Evolutionary conservation across 2,888 invertebrate genomes (phyloP), one percentile per base, ranked within the genome.

Genomic region (Tanypteryx hageni): DNA sequence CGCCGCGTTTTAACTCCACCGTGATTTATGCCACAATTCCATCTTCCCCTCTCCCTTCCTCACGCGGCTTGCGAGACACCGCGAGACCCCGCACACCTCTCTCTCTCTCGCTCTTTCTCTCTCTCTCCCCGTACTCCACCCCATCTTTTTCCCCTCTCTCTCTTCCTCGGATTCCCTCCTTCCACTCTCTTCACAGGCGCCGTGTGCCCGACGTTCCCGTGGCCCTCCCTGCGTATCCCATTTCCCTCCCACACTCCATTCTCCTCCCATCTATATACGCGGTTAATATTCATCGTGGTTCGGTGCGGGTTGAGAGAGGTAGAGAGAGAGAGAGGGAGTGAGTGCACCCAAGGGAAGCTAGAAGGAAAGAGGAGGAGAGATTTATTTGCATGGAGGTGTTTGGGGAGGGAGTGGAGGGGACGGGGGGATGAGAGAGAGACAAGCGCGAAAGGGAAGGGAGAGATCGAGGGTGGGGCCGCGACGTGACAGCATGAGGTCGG

Each of bases 1-100:
- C 22, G 76, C 76, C 27, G 76, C 22, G 76, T 27, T 22, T 22
- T 22, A 76, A 13, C 68, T 68, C 11, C 76, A 22, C 76, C 76
- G 76, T 76, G 76, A 76, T 76, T 76, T 76, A 76, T 76, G 76
- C 13, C 76, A 76, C 76, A 76, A 76, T 76, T 76, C 76, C 76
- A 76, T 76, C 76, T 76, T 27, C 76, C 44, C 22, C 68, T 68
- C 68, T 64, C 64, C 22, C 68, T 68, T 22, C n/a, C 64, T 64
- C 64, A 64, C 68, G 68, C n/a, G 44, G 44, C 44, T 44, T 44
- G 44, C 44, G 68, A 68, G 64, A 64, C 64, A 64, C n/a, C 76
- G 76, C 76, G 76, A 16, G 27, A 76, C 27, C 22, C 27, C 22
- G 13, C 27, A 27, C 27, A 27, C 8, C 27, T 27, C 14, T 27